These are phyloP conservation scores for Hemibagrus guttatus DNA, from an alignment of 2,797 vertebrate genomes.

Conservation along the genomic window DNA sequence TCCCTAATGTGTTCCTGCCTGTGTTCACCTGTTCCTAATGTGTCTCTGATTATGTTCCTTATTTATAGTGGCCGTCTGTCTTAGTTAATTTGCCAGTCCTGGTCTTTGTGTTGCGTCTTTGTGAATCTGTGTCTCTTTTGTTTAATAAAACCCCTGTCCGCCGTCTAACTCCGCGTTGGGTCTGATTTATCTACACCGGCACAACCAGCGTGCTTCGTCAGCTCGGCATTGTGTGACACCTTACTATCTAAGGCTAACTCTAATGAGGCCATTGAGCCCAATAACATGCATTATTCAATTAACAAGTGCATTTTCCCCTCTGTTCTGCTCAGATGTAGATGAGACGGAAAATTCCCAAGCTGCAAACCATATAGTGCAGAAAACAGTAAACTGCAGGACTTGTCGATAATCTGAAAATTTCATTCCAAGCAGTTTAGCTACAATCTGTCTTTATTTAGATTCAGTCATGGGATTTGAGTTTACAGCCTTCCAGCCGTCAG, in stretches of 20 bases:
- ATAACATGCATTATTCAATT: background rate
- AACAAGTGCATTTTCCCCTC: background rate
- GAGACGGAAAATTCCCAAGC: background rate
- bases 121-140: too few relatives aligned
- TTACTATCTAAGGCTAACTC: background rate
- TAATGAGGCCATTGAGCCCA: background rate
- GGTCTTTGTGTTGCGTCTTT: too few relatives aligned
- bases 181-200: too few relatives aligned
- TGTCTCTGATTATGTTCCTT: too few relatives aligned
- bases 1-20: too few relatives aligned
- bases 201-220: too few relatives aligned
- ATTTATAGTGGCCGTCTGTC: too few relatives aligned
- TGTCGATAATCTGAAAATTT: background rate
- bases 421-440: background rate
- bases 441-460: background rate
- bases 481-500: background rate
- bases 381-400: background rate
- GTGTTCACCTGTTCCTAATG: too few relatives aligned
- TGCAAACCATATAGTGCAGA: background rate
- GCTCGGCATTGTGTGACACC: too few relatives aligned
- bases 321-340: background rate
- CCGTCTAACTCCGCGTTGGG: too few relatives aligned
- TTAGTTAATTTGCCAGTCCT: too few relatives aligned
- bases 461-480: background rate
- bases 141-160: too few relatives aligned